These are phyloP conservation scores for Manis pentadactyla DNA, from an alignment of 2,797 vertebrate genomes.

Conservation along the genomic window DNA sequence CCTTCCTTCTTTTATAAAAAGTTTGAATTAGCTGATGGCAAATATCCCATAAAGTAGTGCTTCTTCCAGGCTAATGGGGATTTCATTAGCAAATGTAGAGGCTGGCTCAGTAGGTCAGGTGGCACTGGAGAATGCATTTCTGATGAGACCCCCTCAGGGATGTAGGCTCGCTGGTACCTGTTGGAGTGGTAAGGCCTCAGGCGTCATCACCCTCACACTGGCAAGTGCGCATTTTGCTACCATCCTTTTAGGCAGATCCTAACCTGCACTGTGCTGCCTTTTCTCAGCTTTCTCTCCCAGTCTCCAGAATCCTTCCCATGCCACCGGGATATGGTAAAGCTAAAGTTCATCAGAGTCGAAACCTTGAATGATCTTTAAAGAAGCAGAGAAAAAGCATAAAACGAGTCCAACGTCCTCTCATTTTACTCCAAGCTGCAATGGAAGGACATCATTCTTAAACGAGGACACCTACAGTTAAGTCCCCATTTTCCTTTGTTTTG, in stretches of 20 bases:
- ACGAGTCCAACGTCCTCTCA: background rate
- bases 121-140: background rate
- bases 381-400: background rate
- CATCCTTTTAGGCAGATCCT: background rate
- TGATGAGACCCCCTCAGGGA: background rate
- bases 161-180: background rate
- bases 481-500: background rate
- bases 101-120: background rate
- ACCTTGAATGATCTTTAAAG: slow-evolving; percentile 28
- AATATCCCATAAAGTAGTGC: background rate
- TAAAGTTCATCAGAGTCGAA: background rate
- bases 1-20: background rate
- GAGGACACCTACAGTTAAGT: background rate
- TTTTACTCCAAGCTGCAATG: background rate
- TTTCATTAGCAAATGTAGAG: background rate
- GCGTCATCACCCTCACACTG: fast-evolving
- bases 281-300: background rate
- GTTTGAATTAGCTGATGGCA: background rate
- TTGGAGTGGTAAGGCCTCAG: background rate
- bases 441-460: background rate
- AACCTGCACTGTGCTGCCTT: background rate
- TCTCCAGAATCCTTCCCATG: background rate
- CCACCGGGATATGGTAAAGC: background rate
- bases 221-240: background rate
- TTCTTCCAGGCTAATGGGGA: background rate